Evolutionary conservation across 1,140 invertebrate genomes (phyloP).

Genomic region (Druon quercuslanigerum): DNA sequence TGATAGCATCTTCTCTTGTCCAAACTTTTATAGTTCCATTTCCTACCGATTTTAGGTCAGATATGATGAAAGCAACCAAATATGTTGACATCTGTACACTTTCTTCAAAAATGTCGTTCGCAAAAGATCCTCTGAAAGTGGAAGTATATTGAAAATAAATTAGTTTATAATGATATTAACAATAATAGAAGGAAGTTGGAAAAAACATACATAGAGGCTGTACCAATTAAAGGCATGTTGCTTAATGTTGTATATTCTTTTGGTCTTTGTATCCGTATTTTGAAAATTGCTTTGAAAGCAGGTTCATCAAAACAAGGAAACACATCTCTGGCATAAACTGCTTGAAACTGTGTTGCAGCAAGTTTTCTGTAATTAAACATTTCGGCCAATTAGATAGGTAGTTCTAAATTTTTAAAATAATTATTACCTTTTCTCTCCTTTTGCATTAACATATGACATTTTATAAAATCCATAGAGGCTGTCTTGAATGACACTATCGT

Average conservation of each 20-base stretch:
- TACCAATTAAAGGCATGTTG: conserved; percentile 84
- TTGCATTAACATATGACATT: conserved; percentile 84
- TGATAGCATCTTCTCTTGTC: conserved; percentile 77
- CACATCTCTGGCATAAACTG: conserved; percentile 89
- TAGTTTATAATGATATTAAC: background rate
- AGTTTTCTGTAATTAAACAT: conserved; percentile 80
- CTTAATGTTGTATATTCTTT: conserved; percentile 83
- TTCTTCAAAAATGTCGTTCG: conserved; percentile 73
- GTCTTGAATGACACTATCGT: conserved; percentile 54
- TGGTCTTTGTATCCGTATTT: conserved; percentile 82
- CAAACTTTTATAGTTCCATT: conserved; percentile 81
- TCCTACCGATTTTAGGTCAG: conserved; percentile 79
- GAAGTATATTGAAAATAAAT: conserved; percentile 18
- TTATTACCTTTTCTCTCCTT: conserved; percentile 79
- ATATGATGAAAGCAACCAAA: conserved; percentile 88
- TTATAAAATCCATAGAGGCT: conserved; percentile 80
- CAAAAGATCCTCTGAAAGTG: conserved; percentile 68
- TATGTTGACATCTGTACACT: conserved; percentile 92
- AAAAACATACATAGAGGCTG: conserved; percentile 38
- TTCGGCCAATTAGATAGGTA: background rate
- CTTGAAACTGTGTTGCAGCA: conserved; percentile 91
- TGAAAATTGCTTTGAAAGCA: conserved; percentile 89
- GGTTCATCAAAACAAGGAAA: conserved; percentile 99
- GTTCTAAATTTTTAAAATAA: background rate
- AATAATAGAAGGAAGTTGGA: background rate